Conservation (phyloP, 2,888 invertebrate genomes). For the Lottia scabra region DNA sequence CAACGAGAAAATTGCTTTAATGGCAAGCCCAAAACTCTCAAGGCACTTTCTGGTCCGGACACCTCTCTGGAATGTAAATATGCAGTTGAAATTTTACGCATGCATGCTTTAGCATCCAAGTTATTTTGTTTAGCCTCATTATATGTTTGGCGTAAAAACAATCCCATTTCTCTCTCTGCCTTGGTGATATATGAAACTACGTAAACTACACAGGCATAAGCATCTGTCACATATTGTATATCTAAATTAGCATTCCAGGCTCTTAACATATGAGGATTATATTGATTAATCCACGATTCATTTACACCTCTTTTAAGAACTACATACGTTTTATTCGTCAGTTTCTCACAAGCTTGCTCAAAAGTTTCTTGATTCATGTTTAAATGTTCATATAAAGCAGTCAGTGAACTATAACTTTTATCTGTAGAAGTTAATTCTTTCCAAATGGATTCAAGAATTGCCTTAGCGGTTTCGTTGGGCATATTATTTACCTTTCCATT, state of each 20-base stretch:
- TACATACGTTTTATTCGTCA: not conserved
- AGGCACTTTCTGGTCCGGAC: constrained; percentile 26
- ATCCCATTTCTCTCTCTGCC: constrained; percentile 27
- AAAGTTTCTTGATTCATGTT: no score
- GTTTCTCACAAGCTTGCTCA: no score
- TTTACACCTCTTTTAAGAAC: not conserved
- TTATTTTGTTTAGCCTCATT: constrained; percentile 25
- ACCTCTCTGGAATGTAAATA: constrained; percentile 29
- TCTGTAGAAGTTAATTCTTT: no score
- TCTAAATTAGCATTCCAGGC: constrained; percentile 27
- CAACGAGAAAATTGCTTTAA: constrained; percentile 24
- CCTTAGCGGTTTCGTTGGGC: no score
- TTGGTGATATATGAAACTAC: constrained; percentile 43
- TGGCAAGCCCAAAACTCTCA: constrained; percentile 22
- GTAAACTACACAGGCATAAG: constrained; percentile 37
- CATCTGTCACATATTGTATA: constrained; percentile 28
- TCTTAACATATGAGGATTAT: constrained; percentile 18
- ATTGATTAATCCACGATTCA: not conserved
- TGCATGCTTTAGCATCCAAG: constrained; percentile 16
- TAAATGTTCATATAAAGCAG: no score
- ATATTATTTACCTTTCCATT: no score
- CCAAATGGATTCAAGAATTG: no score
- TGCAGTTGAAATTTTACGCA: no score
- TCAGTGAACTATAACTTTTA: no score
- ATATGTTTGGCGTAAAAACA: constrained; percentile 20